Evolutionary conservation across 2,797 vertebrate species (phyloP).

Genomic region (Meriones psammophilus): DNA sequence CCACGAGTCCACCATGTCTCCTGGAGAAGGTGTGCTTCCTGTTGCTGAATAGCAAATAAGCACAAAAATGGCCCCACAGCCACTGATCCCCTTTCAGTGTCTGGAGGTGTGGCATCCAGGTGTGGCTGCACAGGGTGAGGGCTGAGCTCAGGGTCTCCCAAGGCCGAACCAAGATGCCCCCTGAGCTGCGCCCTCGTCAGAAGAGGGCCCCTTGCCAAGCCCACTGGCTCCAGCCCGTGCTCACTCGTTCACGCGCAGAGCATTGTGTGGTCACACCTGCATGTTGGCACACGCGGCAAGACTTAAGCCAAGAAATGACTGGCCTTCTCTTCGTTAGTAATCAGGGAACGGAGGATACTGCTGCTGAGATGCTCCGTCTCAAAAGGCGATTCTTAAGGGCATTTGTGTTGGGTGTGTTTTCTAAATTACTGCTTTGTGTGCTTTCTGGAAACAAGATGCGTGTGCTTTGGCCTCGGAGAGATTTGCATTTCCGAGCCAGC

Average conservation of each 20-base stretch:
- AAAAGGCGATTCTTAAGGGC: background rate
- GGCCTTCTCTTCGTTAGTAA: background rate
- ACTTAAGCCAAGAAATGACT: background rate
- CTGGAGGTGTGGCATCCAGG: background rate
- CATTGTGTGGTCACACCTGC: background rate
- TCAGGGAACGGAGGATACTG: background rate
- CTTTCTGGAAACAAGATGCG: background rate
- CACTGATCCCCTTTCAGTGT: background rate
- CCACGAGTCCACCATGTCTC: background rate
- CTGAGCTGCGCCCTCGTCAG: background rate
- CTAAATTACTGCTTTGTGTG: background rate
- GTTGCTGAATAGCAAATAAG: background rate
- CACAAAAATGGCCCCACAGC: background rate
- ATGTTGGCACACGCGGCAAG: accelerated
- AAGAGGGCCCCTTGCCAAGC: background rate
- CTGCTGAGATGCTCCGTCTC: background rate
- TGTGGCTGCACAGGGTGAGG: no score
- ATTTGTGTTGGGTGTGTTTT: background rate
- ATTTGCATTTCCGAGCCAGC: background rate
- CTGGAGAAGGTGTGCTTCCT: background rate
- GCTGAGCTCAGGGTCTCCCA: background rate
- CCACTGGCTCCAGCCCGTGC: background rate
- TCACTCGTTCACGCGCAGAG: background rate
- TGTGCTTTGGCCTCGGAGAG: background rate
- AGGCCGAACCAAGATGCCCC: background rate